Conservation (phyloP, 2,888 invertebrate species). For the Dynastes maya region DNA sequence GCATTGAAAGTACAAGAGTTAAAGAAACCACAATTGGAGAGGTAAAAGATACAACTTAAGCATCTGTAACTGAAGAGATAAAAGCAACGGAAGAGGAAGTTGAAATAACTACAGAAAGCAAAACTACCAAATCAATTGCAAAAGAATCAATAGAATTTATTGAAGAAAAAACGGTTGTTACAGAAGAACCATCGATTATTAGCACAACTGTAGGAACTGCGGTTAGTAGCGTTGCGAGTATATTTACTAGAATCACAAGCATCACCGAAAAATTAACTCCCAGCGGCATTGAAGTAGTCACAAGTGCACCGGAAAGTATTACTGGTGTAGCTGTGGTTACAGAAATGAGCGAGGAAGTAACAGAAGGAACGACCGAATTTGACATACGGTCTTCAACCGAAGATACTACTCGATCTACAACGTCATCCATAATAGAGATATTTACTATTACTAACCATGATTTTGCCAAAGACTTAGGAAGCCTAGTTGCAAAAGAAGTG, state of each 20-base stretch:
- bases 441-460: conserved; percentile 71
- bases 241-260: conserved; percentile 12
- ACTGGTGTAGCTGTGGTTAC: conserved; percentile 51
- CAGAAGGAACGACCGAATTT: conserved; percentile 48
- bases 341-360: conserved; percentile 37
- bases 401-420: conserved; percentile 27
- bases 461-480: conserved; percentile 77
- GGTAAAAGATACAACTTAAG: conserved; percentile 47
- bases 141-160: conserved; percentile 35
- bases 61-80: conserved; percentile 46
- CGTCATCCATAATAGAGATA: conserved; percentile 60
- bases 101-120: conserved; percentile 54
- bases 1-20: conserved; percentile 1
- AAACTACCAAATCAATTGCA: neutral
- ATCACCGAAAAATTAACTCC: conserved; percentile 16
- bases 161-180: conserved; percentile 55
- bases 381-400: conserved; percentile 63
- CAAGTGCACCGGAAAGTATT: conserved; percentile 5
- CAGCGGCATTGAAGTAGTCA: neutral
- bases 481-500: conserved; percentile 75
- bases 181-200: conserved; percentile 55
- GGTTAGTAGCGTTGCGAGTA: neutral
- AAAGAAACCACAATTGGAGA: conserved; percentile 5
- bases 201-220: conserved; percentile 52
- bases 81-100: conserved; percentile 47